Evolutionary conservation across 2,113 vertebrate genomes (phyloP), one percentile per base, ranked within the genome.

Genomic region (Myodes glareolus): DNA sequence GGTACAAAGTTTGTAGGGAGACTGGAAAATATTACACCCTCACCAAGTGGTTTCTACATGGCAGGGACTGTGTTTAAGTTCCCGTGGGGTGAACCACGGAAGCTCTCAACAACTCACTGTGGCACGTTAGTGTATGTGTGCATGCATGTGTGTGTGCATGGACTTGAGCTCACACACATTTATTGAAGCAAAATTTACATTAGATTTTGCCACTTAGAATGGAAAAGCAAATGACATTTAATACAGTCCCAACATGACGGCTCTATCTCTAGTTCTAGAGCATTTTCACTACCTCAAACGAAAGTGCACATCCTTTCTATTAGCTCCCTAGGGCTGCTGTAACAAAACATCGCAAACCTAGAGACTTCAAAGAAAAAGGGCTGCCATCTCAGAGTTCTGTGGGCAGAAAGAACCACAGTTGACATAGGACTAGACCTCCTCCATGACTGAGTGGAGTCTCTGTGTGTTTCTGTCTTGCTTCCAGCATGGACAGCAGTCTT

Each of bases 1-100:
- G 3, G 11, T 63, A 23, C 36, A 55, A 90, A 92, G 39, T 81
- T 90, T 92, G 55, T 36, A 77, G 76, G 93, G 63, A 85, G 17
- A 68, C 7, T 92, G 31, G 58, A 73, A 90, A 58, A 55, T 12
- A 70, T 45, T 33, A 68, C 39, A 25, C 58, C 45, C 76, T 91
- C 31, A 27, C 0, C 5, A 29, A 65, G 27, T 42, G 63, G 13
- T 87, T 33, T 21, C 25, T 90, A n/a, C 31, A 19, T 73, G 80
- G 70, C 29, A 31, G 39, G 88, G 17, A 47, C 65, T 86, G 27
- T 67, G 52, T 72, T 4, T 88, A 73, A 68, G 33, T 84, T 81
- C 75, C 33, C 82, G 1, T 17, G 8, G 33, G 42, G 29, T 88
- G 72, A 87, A n/a, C 90, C 39, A 70, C 3, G 42, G 47, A 70